Percentiles rank a stretch among this genome's conserved stretches.
These are phyloP conservation scores for Manacus vitellinus DNA, from an alignment of 2,113 vertebrate species.

Conservation along the genomic window DNA sequence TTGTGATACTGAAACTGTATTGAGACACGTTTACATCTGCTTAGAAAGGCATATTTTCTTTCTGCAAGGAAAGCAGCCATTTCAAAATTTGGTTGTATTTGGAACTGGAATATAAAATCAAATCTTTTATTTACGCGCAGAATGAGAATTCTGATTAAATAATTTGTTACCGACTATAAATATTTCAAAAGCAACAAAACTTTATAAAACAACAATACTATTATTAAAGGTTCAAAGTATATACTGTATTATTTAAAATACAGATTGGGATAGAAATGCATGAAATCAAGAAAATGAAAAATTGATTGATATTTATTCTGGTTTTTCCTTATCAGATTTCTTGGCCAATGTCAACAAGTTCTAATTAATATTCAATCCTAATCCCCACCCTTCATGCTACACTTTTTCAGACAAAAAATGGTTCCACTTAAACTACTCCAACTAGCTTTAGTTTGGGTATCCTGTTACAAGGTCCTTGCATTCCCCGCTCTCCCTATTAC, in stretches of 20 bases:
- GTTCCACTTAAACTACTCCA: neutral
- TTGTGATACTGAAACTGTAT: conserved; percentile 6
- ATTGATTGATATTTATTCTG: neutral
- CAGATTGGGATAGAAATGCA: neutral
- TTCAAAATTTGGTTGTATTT: neutral
- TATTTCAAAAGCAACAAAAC: neutral
- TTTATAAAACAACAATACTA: neutral
- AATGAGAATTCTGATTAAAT: neutral
- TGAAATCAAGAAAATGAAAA: neutral
- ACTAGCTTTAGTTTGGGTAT: neutral
- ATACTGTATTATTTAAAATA: neutral
- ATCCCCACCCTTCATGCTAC: neutral
- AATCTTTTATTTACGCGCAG: neutral
- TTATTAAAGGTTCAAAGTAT: neutral
- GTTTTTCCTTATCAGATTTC: neutral
- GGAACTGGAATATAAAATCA: neutral
- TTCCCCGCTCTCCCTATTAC: neutral
- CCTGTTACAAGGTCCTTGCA: rapidly evolving
- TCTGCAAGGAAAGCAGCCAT: neutral
- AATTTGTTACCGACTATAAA: neutral
- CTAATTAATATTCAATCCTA: neutral
- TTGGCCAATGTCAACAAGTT: neutral
- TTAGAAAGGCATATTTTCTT: neutral
- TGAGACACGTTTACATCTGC: conserved; percentile 15
- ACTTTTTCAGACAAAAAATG: neutral